A percentile compares a stretch with the other conserved stretches of the same genome.
phyloP scores from a whole-genome alignment of 2,113 vertebrate species.

The Opisthocomus hoazin region DNA sequence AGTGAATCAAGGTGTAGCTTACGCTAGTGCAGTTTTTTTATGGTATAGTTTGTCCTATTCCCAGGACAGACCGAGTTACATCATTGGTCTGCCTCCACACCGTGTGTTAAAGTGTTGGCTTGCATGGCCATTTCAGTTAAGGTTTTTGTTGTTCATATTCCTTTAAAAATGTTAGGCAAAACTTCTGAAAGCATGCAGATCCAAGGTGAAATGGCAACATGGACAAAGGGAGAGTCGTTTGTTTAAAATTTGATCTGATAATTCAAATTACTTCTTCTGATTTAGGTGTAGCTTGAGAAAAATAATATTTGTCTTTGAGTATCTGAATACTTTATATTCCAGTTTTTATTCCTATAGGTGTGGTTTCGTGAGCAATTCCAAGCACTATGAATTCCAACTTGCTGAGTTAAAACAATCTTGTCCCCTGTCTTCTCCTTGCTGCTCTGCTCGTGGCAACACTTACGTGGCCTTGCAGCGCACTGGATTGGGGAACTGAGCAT shows the following conservation, averaged over 20 bases:
- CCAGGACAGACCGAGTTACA: accelerated
- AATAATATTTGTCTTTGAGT: not conserved
- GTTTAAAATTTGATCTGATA: not conserved
- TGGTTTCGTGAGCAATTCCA: not conserved
- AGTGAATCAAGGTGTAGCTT: not conserved
- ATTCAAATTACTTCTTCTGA: not conserved
- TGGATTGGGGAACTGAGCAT: not conserved
- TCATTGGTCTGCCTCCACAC: accelerated
- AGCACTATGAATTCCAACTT: not conserved
- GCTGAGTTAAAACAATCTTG: not conserved
- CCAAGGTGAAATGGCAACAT: not conserved
- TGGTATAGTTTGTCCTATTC: accelerated
- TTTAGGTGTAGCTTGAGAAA: not conserved
- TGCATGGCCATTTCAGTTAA: not conserved
- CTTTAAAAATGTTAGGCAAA: not conserved
- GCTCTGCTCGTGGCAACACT: not conserved
- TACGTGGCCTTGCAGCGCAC: not conserved
- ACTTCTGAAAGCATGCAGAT: not conserved
- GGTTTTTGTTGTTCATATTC: not conserved
- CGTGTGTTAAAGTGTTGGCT: not conserved
- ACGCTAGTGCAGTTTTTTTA: not conserved
- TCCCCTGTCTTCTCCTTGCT: not conserved
- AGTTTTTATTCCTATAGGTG: not conserved
- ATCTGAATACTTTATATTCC: not conserved
- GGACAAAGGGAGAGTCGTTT: not conserved